These are phyloP conservation scores for Cacatua alba DNA, from an alignment of 2,113 vertebrate genomes.

Conservation along the genomic window DNA sequence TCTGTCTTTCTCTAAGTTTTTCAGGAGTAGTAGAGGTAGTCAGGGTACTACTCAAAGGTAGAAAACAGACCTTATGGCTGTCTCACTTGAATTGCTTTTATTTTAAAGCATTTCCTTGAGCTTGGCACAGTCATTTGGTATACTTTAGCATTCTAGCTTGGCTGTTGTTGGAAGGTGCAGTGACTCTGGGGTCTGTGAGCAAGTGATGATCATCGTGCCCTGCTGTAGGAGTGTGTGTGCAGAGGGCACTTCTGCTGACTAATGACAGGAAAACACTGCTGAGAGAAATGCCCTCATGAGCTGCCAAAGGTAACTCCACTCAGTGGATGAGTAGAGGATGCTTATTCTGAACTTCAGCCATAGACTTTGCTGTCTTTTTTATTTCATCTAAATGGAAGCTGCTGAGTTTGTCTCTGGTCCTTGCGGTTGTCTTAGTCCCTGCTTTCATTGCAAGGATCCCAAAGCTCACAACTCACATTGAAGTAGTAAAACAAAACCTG, in stretches of 20 bases:
- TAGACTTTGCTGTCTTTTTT: neutral
- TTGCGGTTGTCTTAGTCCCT: neutral
- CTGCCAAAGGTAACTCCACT: neutral
- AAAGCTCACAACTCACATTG: neutral
- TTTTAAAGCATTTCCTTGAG: neutral
- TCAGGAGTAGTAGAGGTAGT: neutral
- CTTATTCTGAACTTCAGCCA: neutral
- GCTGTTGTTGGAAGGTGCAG: neutral
- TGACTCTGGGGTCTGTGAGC: neutral
- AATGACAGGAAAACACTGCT: neutral
- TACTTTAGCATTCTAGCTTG: neutral
- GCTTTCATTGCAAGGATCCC: neutral
- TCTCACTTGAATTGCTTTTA: neutral
- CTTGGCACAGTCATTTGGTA: neutral
- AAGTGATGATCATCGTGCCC: neutral
- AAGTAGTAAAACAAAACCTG: fast-evolving
- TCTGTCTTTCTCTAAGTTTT: neutral
- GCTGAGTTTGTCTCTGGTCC: neutral
- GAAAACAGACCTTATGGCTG: neutral
- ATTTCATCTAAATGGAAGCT: neutral
- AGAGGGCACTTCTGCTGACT: neutral
- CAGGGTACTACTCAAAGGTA: neutral
- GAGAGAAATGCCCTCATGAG: neutral
- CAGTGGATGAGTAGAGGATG: neutral
- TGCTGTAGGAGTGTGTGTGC: neutral